Base-by-base conservation (phyloP, 2,888 invertebrate species). In the Crepidodera aurea region DNA sequence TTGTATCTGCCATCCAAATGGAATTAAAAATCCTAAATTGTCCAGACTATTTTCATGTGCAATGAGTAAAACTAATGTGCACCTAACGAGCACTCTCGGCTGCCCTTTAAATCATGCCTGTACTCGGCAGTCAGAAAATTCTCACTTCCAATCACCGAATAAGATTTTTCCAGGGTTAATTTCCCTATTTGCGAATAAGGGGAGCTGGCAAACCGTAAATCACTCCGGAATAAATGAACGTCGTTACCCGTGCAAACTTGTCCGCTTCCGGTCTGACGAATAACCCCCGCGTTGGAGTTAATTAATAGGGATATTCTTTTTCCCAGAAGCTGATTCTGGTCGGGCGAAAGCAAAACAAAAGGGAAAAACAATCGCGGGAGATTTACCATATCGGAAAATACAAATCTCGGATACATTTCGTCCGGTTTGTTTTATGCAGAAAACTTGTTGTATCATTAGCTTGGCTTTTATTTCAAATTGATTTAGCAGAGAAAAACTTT, bases 251-350 rank as follows among this genome's bases (percentile, higher is more conserved):
- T 42, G 50, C 54, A 54, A 62, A 62, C 53, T 59, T 54, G 62
- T 59, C 62, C 58, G 54, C 62, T 59, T 58, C 62, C 62, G 53
- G 60, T 54, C 54, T 48, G 60, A 58, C 48, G 53, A 62, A 59
- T 58, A 62, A 59, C 62, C 32, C n/a, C 63, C 19, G 57, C 34
- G 44, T 51, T 39, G 34, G 53, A 57, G 63, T 63, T 63, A 63
- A 63, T 63, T 63, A 63, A 63, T 63, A 59, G 59, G 44, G 53
- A 37, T 39, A 63, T 63, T 63, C 63, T 63, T 63, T 59, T 55
- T 42, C 34, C 50, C 29, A 50, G 55, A 44, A 55, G 59, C 59
- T 34, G 42, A 59, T 59, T 63, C 59, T 48, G 54, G 54, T 34
- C 58, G 46, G 54, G 2, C 50, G 46, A 44, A 59, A 39, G 25